Evolutionary conservation across 2,113 vertebrate species (phyloP), one percentile per base, ranked within the genome.

Genomic region (Phyllostomus hastatus): DNA sequence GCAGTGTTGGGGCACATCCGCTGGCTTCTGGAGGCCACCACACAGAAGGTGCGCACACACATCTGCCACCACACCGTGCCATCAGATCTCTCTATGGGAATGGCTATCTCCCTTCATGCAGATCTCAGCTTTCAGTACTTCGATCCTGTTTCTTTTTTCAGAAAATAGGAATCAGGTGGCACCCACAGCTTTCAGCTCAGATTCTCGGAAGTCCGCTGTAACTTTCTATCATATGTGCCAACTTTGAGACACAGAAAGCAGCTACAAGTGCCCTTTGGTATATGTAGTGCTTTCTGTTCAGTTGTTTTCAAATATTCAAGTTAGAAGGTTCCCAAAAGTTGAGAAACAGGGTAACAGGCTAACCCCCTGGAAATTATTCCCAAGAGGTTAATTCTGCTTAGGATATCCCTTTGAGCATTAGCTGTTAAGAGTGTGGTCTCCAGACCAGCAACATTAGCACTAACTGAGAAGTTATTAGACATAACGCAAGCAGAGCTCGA

Each of bases 31-130:
- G 94, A 98, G 98, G 98, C 95, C 98, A 97, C 82, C 98, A 97
- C 88, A 96, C 97, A 26, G 99, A 99, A 98, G 98, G 99, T 99
- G 98, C 98, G 98, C 43, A n/a, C 80, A 38, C 43, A 67, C 41
- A 82, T 46, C 86, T 94, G 88, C 79, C 66, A 33, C 66, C 75
- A 66, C 46, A 50, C 52, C 69, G 5, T 59, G 5, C 70, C 26
- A 0, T 84, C 83, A 31, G 57, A 2, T 81, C 82, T 94, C 50
- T 95, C 67, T 89, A 33, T 66, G 50, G 96, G 48, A 81, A 67
- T n/a, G 10, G 84, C 78, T 33, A 15, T 31, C 87, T 95, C 70
- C 38, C 57, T 92, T 67, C 38, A 5, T 33, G 59, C 46, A 90
- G 84, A 48, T n/a, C 46, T 85, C 75, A n/a, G 59, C 86, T 94